Base-by-base conservation (phyloP, 2,797 vertebrate species). In the Semotilus atromaculatus region DNA sequence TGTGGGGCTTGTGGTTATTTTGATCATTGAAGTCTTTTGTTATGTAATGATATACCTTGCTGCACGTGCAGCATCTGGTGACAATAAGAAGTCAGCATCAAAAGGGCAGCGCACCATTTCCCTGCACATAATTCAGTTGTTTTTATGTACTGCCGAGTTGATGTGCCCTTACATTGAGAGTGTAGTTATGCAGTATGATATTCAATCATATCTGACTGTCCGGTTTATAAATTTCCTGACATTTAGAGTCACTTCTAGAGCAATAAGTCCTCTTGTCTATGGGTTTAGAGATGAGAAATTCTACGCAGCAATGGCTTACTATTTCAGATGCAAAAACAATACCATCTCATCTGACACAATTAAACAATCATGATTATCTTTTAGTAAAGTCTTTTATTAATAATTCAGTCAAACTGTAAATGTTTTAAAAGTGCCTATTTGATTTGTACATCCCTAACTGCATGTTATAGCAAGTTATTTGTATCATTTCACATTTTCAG, bases 251-350 rank as follows among this genome's bases (percentile, higher is more conserved):
- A 43, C 85, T 2, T 80, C 89, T 1, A 80, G 88, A 66, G 86
- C 85, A 23, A 36, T 88, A 4, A 90, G 88, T 82, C 81, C 90
- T 45, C 73, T 91, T 0, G 76, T 91, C 19, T 91, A 91, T 80
- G 90, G 90, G 1, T 66, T 91, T 31, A 86, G 87, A 74, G 90
- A 91, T 86, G 76, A 89, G 38, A 88, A 66, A 38, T 89, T 90
- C 45, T 76, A 6, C 9, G 23, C 68, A 26, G 77, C 80, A 0
- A 8, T 90, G n/a, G 38, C 70, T 29, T 66, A 85, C 36, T 88
- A 84, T 18, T 23, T 85, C 18, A 82, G 19, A 87, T 88, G 85
- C 64, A 79, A 45, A 75, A 75, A 83, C 34, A 86, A 79, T 21
- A 18, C 26, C 4, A 36, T 86, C 45, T 85, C 80, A 34, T 75